Base-by-base conservation (phyloP, 2,888 invertebrate genomes). In the Zhuqinia jingwanae region DNA sequence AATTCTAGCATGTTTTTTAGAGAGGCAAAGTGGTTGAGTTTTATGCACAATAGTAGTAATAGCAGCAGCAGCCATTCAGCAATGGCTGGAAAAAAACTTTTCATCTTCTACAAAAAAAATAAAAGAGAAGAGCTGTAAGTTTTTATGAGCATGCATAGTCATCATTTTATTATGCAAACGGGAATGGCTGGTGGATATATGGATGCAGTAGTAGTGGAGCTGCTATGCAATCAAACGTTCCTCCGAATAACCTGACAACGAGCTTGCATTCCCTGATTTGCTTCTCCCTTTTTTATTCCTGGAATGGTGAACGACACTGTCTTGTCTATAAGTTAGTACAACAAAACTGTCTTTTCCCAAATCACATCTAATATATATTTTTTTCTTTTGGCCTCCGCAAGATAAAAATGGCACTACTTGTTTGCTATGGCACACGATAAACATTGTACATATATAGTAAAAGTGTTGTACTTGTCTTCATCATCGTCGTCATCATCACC, bases 91-190 rank as follows among this genome's bases (percentile, higher is more conserved):
- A n/a, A n/a, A n/a, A n/a, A 73, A 50, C 73, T 73, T 73, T 53
- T 73, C 50, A 73, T 73, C 53, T n/a, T n/a, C n/a, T 50, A 27
- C 27, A 36, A 6, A 73, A 58, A 36, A 45, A 73, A 20, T n/a
- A n/a, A n/a, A n/a, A n/a, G n/a, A n/a, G n/a, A n/a, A n/a, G n/a
- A n/a, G n/a, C 60, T 60, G 42, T 58, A 58, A 60, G 8, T 80
- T 79, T 80, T 80, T 80, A 80, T 80, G 53, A 63, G 68, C 36
- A 53, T 80, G 80, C 53, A 53, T 56, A 68, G 53, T 80, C 80
- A 80, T 80, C 80, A 68, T 58, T 81, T 81, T 81, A 81, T 81
- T 70, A 73, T 81, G 81, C 81, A 81, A 81, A 70, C 17, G 81
- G 81, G 81, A 81, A 81, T 58, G 60, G 25, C 36, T 73, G 73